These are phyloP conservation scores for Odocoileus virginianus DNA, from an alignment of 2,113 vertebrate species.

Conservation along the genomic window DNA sequence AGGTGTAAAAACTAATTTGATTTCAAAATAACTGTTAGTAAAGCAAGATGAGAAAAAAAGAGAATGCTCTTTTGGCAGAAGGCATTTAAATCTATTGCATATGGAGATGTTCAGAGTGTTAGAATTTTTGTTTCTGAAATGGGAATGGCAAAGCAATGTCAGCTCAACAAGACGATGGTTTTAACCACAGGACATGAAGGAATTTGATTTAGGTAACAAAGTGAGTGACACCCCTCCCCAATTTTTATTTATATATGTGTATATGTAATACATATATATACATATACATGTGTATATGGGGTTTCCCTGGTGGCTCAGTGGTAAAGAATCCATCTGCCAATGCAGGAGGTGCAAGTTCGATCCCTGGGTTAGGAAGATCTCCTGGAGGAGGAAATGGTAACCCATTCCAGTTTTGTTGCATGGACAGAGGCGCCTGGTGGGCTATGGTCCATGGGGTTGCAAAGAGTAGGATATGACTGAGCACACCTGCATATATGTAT, in stretches of 20 bases:
- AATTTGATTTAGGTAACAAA: slow-evolving; percentile 13
- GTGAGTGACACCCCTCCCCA: neutral
- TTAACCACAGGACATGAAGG: slow-evolving; percentile 49
- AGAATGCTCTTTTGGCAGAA: slow-evolving; percentile 67
- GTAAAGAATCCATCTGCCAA: neutral
- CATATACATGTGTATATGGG: neutral
- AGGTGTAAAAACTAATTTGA: slow-evolving; percentile 76
- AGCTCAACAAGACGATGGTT: slow-evolving; percentile 60
- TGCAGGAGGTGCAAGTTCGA: neutral
- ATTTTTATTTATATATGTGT: neutral
- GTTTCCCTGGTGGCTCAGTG: neutral
- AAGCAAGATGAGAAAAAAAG: slow-evolving; percentile 68
- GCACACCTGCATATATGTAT: neutral
- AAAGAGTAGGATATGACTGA: neutral
- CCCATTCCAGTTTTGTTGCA: neutral
- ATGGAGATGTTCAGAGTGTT: slow-evolving; percentile 74
- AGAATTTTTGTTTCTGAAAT: slow-evolving; percentile 69
- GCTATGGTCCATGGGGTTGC: neutral
- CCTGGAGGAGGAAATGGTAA: neutral
- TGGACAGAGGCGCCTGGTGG: neutral
- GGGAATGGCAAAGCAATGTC: slow-evolving; percentile 70
- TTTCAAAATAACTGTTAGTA: slow-evolving; percentile 78
- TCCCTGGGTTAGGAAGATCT: neutral
- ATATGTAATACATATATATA: neutral
- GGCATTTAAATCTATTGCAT: slow-evolving; percentile 73